phyloP scores from a whole-genome alignment of 1,140 invertebrate genomes.

The Bombus superbus region DNA sequence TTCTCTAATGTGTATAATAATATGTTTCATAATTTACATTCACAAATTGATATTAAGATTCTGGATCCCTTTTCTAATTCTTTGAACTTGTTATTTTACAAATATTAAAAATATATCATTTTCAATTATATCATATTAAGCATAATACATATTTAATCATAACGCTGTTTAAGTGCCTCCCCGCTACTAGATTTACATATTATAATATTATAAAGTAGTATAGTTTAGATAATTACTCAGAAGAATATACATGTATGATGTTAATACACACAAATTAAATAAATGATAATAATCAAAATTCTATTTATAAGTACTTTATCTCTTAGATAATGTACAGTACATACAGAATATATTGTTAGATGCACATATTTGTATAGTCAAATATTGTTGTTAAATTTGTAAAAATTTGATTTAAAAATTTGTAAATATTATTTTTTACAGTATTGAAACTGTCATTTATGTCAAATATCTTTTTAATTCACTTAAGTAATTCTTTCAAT shows the following conservation, averaged over 20 bases:
- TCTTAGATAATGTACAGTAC: background rate
- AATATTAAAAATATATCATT: background rate
- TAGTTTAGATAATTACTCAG: background rate
- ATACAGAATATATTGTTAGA: background rate
- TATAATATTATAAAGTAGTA: background rate
- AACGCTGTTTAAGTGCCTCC: background rate
- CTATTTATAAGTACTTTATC: background rate
- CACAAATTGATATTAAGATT: background rate
- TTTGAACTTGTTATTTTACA: background rate
- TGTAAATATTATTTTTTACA: background rate
- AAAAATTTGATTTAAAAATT: background rate
- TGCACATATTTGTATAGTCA: too few species aligned
- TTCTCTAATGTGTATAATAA: background rate
- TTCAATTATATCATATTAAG: background rate
- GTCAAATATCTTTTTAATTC: background rate
- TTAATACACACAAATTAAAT: background rate
- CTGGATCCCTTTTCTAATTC: background rate
- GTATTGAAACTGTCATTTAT: too few species aligned
- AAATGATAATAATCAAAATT: background rate
- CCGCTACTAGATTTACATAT: background rate
- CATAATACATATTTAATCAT: background rate
- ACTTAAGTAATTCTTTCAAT: background rate
- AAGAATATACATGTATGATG: background rate
- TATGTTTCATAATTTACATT: background rate
- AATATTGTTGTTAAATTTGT: background rate